A percentile compares a stretch with the other conserved stretches of the same genome.
These are phyloP conservation scores for Sylvicola cinctus DNA, from an alignment of 2,888 invertebrate genomes.

Conservation along the genomic window DNA sequence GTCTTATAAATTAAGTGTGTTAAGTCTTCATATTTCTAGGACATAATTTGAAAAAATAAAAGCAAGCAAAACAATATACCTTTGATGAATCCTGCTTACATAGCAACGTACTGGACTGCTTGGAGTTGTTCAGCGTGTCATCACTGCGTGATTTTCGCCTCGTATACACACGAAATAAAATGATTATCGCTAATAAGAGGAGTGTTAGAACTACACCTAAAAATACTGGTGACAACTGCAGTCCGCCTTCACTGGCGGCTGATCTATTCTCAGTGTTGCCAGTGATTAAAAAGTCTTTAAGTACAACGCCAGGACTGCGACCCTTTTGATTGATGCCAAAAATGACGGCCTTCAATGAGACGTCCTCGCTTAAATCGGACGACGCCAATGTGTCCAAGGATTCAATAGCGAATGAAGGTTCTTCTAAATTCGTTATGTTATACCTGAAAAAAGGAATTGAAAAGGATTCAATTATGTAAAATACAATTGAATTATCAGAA, in stretches of 20 bases:
- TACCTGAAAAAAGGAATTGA: no score
- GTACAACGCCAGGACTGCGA: slow-evolving; percentile 43
- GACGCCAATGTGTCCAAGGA: slow-evolving; percentile 38
- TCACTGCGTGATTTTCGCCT: slow-evolving; percentile 3
- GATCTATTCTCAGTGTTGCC: not conserved
- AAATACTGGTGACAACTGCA: slow-evolving; percentile 24
- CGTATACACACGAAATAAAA: slow-evolving; percentile 7
- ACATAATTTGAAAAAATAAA: not conserved
- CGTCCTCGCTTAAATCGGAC: slow-evolving; percentile 58
- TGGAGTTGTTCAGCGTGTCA: slow-evolving; percentile 5
- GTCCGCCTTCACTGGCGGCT: slow-evolving; percentile 15
- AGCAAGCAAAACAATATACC: slow-evolving; percentile 3
- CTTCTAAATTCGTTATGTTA: slow-evolving; percentile 23
- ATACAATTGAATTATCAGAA: no score
- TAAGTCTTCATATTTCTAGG: no score
- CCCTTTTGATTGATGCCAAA: slow-evolving; percentile 69
- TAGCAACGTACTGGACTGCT: slow-evolving; percentile 5
- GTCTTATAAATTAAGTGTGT: no score
- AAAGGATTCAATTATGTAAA: no score
- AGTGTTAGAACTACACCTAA: slow-evolving; percentile 23
- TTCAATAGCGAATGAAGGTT: slow-evolving; percentile 23
- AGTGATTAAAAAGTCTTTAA: slow-evolving; percentile 38
- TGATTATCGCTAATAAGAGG: slow-evolving; percentile 6
- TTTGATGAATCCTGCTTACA: slow-evolving; percentile 4
- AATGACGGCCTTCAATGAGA: slow-evolving; percentile 55